Conservation (phyloP, 2,888 invertebrate genomes). For the Luperina testacea region DNA sequence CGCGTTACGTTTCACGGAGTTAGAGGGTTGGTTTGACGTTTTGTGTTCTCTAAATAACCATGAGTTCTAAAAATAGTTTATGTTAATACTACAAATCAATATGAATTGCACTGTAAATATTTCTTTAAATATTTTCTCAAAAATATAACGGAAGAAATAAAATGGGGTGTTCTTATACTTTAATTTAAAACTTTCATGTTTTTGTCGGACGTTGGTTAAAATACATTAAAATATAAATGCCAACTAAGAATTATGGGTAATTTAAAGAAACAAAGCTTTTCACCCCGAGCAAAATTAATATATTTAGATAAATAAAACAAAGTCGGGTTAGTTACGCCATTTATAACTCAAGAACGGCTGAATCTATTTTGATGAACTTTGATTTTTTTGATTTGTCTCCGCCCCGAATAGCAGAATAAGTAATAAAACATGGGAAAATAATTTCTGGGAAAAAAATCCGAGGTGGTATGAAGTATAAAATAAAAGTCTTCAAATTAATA, state of each 20-base stretch:
- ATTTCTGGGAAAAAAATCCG: too few relatives aligned
- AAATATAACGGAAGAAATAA: background rate
- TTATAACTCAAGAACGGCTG: too few relatives aligned
- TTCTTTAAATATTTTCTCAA: background rate
- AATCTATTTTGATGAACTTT: too few relatives aligned
- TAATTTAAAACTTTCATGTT: background rate
- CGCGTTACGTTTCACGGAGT: conserved; percentile 74
- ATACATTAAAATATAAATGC: background rate
- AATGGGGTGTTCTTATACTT: background rate
- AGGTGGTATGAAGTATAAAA: too few relatives aligned
- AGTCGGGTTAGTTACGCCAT: too few relatives aligned
- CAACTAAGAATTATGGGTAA: too few relatives aligned
- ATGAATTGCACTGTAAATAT: too few relatives aligned
- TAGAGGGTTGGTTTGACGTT: conserved; percentile 48
- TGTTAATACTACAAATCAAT: background rate
- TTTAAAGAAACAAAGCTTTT: background rate
- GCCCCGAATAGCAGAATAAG: too few relatives aligned
- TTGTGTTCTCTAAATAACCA: conserved; percentile 16
- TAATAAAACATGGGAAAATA: too few relatives aligned
- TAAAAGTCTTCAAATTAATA: too few relatives aligned
- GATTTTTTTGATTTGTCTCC: too few relatives aligned
- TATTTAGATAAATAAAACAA: too few relatives aligned
- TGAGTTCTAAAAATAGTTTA: conserved; percentile 14
- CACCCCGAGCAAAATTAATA: background rate
- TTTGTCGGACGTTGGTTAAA: background rate